phyloP scores from a whole-genome alignment of 2,888 invertebrate genomes.

The Hydropsyche betteni region DNA sequence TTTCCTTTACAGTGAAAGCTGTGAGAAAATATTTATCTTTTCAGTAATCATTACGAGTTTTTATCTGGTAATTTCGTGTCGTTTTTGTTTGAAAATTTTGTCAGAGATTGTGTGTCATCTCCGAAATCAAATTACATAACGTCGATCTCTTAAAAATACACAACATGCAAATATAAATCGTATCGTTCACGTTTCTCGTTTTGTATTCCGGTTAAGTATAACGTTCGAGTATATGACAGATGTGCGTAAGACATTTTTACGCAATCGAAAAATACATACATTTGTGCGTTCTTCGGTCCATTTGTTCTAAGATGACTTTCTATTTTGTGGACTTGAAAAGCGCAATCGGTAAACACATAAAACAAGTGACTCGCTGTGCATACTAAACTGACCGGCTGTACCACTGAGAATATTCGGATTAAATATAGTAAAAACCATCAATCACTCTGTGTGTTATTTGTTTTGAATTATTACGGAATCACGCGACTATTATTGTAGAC shows the following conservation, averaged over 20 bases:
- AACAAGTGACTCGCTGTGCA: too few relatives aligned
- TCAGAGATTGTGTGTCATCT: background rate
- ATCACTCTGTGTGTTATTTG: background rate
- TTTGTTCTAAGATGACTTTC: constrained; percentile 14
- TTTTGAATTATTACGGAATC: too few relatives aligned
- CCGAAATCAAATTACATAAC: background rate
- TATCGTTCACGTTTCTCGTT: background rate
- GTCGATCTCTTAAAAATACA: background rate
- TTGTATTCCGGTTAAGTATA: constrained; percentile 17
- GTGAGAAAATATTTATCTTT: too few relatives aligned
- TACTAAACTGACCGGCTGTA: too few relatives aligned
- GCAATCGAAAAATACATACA: constrained; percentile 8
- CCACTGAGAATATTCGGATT: too few relatives aligned
- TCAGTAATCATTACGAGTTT: too few relatives aligned
- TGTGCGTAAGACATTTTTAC: constrained; percentile 21
- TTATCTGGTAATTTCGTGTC: too few relatives aligned
- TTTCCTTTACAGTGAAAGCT: too few relatives aligned
- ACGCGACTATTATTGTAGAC: too few relatives aligned
- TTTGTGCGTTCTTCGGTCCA: constrained; percentile 1
- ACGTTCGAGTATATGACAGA: constrained; percentile 1
- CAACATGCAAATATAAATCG: background rate
- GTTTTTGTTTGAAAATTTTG: background rate
- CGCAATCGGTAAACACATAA: background rate
- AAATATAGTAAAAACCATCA: background rate
- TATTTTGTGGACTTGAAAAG: constrained; percentile 7